Percentiles rank a stretch among this genome's conserved stretches.
Evolutionary conservation across 2,888 invertebrate genomes (phyloP).

Genomic region (Erebia palarica): DNA sequence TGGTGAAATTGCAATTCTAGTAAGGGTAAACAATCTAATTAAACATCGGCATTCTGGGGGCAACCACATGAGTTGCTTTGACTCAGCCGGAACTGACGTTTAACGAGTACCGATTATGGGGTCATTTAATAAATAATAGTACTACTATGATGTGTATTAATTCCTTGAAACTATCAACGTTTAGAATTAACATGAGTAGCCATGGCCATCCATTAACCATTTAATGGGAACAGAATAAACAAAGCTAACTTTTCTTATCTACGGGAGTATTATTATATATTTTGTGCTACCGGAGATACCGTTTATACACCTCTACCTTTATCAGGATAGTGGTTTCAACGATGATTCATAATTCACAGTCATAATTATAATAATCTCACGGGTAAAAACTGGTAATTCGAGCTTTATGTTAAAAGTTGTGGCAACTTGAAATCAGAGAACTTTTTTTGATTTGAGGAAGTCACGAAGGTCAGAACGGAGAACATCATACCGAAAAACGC

Average conservation of each 20-base stretch:
- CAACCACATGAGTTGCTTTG: constrained; percentile 7
- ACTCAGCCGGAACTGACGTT: constrained; percentile 12
- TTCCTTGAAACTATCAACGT: background rate
- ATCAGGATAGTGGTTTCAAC: background rate
- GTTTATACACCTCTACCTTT: too few species aligned
- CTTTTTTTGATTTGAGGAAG: too few species aligned
- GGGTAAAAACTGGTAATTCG: background rate
- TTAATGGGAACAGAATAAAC: background rate
- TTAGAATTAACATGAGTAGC: background rate
- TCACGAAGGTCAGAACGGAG: too few species aligned
- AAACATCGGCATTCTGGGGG: constrained; percentile 5
- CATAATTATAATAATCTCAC: background rate
- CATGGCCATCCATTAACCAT: background rate
- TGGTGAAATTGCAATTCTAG: background rate
- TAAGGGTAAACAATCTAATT: background rate
- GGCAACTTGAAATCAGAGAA: too few species aligned
- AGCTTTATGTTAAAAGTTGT: too few species aligned
- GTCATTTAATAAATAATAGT: background rate
- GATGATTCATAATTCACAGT: background rate
- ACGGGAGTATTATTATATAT: too few species aligned
- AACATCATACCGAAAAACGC: too few species aligned
- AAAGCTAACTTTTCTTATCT: background rate
- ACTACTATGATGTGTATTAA: background rate
- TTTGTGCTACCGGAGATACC: too few species aligned
- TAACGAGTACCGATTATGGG: constrained; percentile 4